Base-by-base conservation (phyloP, 2,888 invertebrate genomes). In the Theretra japonica region DNA sequence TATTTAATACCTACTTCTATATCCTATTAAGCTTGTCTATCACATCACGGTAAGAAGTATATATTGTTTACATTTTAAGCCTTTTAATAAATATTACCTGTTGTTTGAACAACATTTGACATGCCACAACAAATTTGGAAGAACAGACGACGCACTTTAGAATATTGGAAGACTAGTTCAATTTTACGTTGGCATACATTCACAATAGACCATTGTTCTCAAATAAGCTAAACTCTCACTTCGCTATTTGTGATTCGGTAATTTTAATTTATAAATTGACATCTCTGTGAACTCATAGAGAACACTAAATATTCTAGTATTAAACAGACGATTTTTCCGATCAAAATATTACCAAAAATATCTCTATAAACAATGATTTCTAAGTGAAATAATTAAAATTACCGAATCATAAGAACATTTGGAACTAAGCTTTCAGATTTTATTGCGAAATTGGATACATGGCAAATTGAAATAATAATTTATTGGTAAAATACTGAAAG, bases 81-180 rank as follows among this genome's bases (percentile, higher is more conserved):
- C 8, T n/a, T 30, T 5, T n/a, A 33, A n/a, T 60, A 8, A n/a
- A 19, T 17, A 58, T 21, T 8, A 28, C 15, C 33, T 41, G 41
- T 33, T 33, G 33, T 60, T 25, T 60, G 65, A 2, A 65, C 17
- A 23, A 65, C 65, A 56, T 65, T 71, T 53, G 65, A 71, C 71
- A 70, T 70, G 71, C 71, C 71, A 71, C 71, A 65, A 71, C 70
- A 62, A 71, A 56, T 65, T 65, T 23, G 65, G 65, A 65, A 65
- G 48, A 62, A 56, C 15, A 4, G 33, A 70, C 56, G 33, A 41
- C 60, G 50, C 17, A 19, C 23, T 57, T n/a, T 53, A 8, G 28
- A 65, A 48, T 6, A 23, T 11, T 33, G 1, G 21, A 21, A 33
- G 4, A 2, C 41, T 11, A 41, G 11, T 6, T 21, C 8, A 21